A percentile compares a stretch with the other conserved stretches of the same genome.
Evolutionary conservation across 2,113 vertebrate genomes (phyloP).

Genomic region (Chaetodon auriga): DNA sequence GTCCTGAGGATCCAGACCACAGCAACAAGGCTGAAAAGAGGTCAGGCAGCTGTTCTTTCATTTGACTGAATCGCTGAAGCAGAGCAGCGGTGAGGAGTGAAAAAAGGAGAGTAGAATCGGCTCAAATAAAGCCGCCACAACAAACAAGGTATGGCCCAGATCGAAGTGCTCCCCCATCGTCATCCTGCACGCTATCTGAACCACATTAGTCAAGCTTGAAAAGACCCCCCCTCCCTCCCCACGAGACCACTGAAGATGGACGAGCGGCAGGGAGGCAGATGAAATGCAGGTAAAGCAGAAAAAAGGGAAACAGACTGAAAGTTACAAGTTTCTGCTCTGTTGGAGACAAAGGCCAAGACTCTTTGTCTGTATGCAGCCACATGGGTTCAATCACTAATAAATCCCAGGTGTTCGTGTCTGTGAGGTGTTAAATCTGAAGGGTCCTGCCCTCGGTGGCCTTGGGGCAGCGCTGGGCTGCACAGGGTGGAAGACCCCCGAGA

Average conservation of each 20-base stretch:
- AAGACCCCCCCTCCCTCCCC: constrained; percentile 55
- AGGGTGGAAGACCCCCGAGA: constrained; percentile 59
- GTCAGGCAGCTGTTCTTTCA: constrained; percentile 73
- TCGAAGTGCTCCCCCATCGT: constrained; percentile 73
- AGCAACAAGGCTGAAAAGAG: constrained; percentile 45
- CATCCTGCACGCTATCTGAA: constrained; percentile 75
- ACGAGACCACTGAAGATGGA: constrained; percentile 68
- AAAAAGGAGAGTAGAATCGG: constrained; percentile 44
- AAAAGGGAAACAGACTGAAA: constrained; percentile 45
- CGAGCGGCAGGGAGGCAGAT: constrained; percentile 65
- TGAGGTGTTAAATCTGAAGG: constrained; percentile 77
- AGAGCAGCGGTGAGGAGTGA: constrained; percentile 32
- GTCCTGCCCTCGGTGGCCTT: constrained; percentile 68
- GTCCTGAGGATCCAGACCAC: constrained; percentile 47
- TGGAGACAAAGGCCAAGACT: constrained; percentile 54
- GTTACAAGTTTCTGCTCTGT: constrained; percentile 42
- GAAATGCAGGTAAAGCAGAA: constrained; percentile 68
- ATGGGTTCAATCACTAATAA: constrained; percentile 72
- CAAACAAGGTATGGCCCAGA: constrained; percentile 69
- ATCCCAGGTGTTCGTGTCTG: constrained; percentile 78
- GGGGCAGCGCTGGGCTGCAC: constrained; percentile 60
- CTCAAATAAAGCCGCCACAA: constrained; percentile 64
- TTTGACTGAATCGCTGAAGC: constrained; percentile 55
- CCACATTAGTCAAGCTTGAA: constrained; percentile 78
- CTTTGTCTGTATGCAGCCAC: constrained; percentile 55